phyloP scores from a whole-genome alignment of 2,113 vertebrate genomes.

The Leptobrachium ailaonicum region DNA sequence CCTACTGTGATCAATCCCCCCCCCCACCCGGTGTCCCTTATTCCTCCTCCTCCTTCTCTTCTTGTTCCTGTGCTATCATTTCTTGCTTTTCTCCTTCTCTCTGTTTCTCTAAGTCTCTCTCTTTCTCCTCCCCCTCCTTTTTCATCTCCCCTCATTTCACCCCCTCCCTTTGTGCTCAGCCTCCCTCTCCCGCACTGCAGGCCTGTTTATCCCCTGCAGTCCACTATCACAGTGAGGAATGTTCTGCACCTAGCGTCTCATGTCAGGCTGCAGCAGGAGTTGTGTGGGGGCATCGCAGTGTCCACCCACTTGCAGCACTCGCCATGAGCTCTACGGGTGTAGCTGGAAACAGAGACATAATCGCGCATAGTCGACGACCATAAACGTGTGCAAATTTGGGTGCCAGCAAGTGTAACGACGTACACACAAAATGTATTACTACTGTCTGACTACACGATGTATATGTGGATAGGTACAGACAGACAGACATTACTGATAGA shows the following conservation, averaged over 20 bases:
- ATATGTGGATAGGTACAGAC: background rate
- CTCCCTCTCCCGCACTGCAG: constrained; percentile 37
- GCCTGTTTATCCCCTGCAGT: constrained; percentile 38
- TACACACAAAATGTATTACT: background rate
- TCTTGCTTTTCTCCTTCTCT: background rate
- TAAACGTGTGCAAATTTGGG: background rate
- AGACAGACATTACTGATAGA: background rate
- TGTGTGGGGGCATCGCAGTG: constrained; percentile 25
- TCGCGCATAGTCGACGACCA: background rate
- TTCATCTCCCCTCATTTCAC: constrained; percentile 32
- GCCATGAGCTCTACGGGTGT: background rate
- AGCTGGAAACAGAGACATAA: constrained; percentile 1
- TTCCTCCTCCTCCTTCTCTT: constrained; percentile 31
- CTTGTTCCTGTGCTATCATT: constrained; percentile 27
- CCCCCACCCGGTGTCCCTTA: background rate
- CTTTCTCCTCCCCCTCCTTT: constrained; percentile 34
- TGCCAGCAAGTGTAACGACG: background rate
- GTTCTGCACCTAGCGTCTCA: constrained; percentile 44
- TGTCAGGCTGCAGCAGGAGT: constrained; percentile 45
- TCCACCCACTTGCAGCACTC: constrained; percentile 43
- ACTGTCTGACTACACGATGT: background rate
- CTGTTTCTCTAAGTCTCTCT: constrained; percentile 20
- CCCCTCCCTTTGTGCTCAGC: background rate
- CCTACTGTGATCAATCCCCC: constrained; percentile 3
- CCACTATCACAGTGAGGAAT: constrained; percentile 50